phyloP scores from a whole-genome alignment of 2,113 vertebrate genomes.

The Dicaeum eximium region DNA sequence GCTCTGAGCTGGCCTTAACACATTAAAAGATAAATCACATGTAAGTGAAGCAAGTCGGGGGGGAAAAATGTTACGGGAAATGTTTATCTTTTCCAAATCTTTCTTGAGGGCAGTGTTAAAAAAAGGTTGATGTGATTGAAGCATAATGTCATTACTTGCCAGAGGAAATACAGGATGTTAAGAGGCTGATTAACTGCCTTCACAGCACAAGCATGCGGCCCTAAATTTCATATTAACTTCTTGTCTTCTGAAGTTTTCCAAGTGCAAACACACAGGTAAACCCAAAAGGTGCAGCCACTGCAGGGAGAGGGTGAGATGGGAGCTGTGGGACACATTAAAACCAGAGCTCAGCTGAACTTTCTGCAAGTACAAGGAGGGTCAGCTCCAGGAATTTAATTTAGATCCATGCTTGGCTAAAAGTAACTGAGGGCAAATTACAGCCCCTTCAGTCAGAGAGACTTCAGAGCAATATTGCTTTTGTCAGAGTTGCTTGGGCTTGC shows the following conservation, averaged over 20 bases:
- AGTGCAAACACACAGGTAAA: background rate
- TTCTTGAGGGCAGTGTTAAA: conserved; percentile 51
- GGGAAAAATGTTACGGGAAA: background rate
- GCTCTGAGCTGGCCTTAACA: conserved; percentile 13
- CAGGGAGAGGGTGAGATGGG: background rate
- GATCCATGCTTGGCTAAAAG: background rate
- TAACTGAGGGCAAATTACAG: background rate
- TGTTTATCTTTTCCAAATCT: conserved; percentile 52
- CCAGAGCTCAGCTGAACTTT: background rate
- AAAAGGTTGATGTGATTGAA: conserved; percentile 47
- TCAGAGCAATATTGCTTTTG: background rate
- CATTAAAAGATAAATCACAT: conserved; percentile 59
- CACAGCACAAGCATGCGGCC: background rate
- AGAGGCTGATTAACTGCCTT: conserved; percentile 38
- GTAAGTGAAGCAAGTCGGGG: background rate
- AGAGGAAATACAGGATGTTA: conserved; percentile 38
- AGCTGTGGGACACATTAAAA: background rate
- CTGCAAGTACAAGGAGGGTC: background rate
- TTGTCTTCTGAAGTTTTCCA: background rate
- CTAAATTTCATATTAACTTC: background rate
- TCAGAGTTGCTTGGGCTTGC: background rate
- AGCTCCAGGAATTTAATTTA: background rate
- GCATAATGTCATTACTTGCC: conserved; percentile 37
- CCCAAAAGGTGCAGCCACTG: background rate
- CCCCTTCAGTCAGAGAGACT: background rate